Percentiles rank a stretch among this genome's conserved stretches.
Evolutionary conservation across 2,888 invertebrate genomes (phyloP).

Genomic region (Monochamus alternatus): DNA sequence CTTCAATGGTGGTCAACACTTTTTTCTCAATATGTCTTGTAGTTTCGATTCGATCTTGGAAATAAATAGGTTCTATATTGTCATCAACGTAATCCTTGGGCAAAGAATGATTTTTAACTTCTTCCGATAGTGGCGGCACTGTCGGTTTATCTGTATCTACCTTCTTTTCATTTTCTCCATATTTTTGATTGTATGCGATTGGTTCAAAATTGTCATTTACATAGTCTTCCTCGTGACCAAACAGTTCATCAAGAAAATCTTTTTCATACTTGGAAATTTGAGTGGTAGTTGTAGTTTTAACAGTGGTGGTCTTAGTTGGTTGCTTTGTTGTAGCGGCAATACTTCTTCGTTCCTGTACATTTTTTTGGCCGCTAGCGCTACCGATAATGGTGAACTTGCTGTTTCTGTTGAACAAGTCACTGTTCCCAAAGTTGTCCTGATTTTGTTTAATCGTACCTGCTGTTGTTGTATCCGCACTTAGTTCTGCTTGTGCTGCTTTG

Average conservation of each 20-base stretch:
- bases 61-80: slow-evolving; percentile 49
- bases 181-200: slow-evolving; percentile 48
- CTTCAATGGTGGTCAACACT: not conserved
- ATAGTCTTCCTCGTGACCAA: slow-evolving; percentile 58
- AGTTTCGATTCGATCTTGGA: slow-evolving; percentile 26
- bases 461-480: not conserved
- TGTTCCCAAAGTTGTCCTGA: slow-evolving; percentile 42
- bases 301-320: slow-evolving; percentile 34
- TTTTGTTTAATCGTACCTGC: slow-evolving; percentile 38
- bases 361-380: slow-evolving; percentile 35
- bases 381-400: slow-evolving; percentile 56
- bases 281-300: not conserved
- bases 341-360: not conserved
- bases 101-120: slow-evolving; percentile 36
- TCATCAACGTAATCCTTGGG: slow-evolving; percentile 44
- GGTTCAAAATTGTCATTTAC: slow-evolving; percentile 68
- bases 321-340: not conserved
- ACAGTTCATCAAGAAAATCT: slow-evolving; percentile 36
- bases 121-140: not conserved
- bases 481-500: not conserved
- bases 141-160: slow-evolving; percentile 7
- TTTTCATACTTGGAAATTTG: not conserved
- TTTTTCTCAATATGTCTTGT: not conserved
- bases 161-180: slow-evolving; percentile 24
- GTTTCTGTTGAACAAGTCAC: slow-evolving; percentile 51